Base-by-base conservation (phyloP, 2,888 invertebrate species). In the Sesia bembeciformis region DNA sequence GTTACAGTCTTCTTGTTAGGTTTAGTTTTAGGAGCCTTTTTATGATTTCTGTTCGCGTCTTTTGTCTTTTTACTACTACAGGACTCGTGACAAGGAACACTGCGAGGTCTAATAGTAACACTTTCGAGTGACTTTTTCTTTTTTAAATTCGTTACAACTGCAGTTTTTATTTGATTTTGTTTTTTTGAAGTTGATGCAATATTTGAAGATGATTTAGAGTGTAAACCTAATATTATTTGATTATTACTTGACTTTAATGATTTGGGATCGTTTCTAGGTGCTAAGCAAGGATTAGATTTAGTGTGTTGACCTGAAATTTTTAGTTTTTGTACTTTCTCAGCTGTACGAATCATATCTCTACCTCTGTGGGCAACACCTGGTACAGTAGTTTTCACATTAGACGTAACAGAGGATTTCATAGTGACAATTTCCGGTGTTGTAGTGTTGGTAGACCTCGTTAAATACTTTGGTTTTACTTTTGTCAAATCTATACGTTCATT, bases 301-400 rank as follows among this genome's bases (percentile, higher is more conserved):
- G 81, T 65, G 54, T 80, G 74, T 5, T 62, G 53, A 64, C 74
- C 84, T 40, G 75, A 73, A 51, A 74, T 66, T 67, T 84, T 88
- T 4, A 78, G 61, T 70, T 82, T 87, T 64, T 85, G 84, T 6
- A 88, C 56, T 71, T 81, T 88, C 72, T 89, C 88, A 50, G 88
- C 80, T 50, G 88, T 89, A 5, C 89, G 76, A n/a, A 81, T 63
- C 88, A 88, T 88, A 62, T 88, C 88, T 65, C 89, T 79, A 55
- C 88, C 85, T 62, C 72, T 86, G 62, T 84, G 86, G 53, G 78
- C 79, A 51, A 65, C 65, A 58, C 65, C 74, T 57, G 71, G 62
- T 52, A 62, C 58, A 51, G 64, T 54, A 46, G 70, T 57, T 63
- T 77, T 82, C 39, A 58, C 43, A 53, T 58, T 61, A 41, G 59